phyloP scores from a whole-genome alignment of 2,113 vertebrate genomes.

The Lepus europaeus region DNA sequence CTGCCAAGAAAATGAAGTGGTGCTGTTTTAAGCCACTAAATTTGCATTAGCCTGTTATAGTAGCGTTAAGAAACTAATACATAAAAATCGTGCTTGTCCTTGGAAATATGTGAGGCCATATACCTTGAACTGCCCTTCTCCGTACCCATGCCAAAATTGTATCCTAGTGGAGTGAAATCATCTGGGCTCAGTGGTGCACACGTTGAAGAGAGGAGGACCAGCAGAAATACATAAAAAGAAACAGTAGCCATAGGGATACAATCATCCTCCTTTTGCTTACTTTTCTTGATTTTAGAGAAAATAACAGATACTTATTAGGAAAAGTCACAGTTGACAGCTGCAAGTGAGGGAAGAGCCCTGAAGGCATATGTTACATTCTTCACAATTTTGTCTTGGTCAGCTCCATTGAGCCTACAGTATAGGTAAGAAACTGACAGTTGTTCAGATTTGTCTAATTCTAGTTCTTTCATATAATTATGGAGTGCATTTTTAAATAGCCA shows the following conservation, averaged over 20 bases:
- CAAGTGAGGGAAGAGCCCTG: background rate
- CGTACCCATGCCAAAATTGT: background rate
- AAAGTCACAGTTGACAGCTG: background rate
- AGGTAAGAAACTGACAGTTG: background rate
- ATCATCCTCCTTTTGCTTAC: accelerated
- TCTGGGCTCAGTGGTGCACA: background rate
- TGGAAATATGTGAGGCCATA: background rate
- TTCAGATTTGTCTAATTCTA: slow-evolving; percentile 10
- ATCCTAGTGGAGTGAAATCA: background rate
- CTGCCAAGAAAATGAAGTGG: background rate
- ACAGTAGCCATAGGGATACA: background rate
- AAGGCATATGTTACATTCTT: background rate
- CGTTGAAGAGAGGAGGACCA: background rate
- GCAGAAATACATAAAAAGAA: background rate
- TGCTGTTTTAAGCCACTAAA: background rate
- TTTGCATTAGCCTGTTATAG: background rate
- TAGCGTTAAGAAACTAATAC: background rate
- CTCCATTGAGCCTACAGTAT: no score
- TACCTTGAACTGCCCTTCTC: background rate
- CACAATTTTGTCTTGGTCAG: background rate
- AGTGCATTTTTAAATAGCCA: background rate
- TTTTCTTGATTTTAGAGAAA: background rate
- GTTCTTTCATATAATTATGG: background rate
- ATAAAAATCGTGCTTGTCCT: background rate
- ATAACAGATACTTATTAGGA: background rate